Base-by-base conservation (phyloP, 1,140 invertebrate species). In the Drosophila serrata region DNA sequence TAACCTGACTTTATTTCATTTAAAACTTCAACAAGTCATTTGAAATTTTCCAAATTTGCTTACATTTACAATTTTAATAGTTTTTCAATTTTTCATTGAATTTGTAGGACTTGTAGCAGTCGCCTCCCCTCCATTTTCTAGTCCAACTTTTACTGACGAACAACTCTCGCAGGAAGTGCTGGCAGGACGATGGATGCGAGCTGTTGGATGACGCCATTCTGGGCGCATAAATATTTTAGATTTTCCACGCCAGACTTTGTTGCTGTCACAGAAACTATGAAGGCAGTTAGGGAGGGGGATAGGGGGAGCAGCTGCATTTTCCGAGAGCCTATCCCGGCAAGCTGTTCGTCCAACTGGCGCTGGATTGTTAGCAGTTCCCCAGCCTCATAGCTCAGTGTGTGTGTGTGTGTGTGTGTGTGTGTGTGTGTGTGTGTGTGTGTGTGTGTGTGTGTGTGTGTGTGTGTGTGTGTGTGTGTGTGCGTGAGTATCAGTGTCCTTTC, bases 161-260 rank as follows among this genome's bases (percentile, higher is more conserved):
- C 77, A 82, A 62, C 68, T 6, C 48, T 53, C 46, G 61, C 81
- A 58, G 55, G 67, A 73, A 67, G 62, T 31, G 62, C 40, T 37
- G 48, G 58, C 35, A 48, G 51, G 46, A 17, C 76, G 79, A 77
- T 77, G 76, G 58, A 76, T 69, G 75, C 72, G n/a, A 51, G 9
- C 29, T 72, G 79, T 67, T 77, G 76, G 42, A 77, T 70, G 76
- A 69, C 60, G 64, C 60, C 80, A 61, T 81, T 57, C 60, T 59
- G 60, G 80, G 67, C 80, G 84, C 84, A 87, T 87, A 84, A 87
- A 87, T 90, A 87, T 87, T 88, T 87, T 87, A 87, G 84, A 88
- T 79, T 72, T 84, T 80, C 19, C 76, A 79, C 51, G 59, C 58
- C 65, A 76, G 61, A 72, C 63, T 75, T 62, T 63, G 65, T 57